phyloP scores from a whole-genome alignment of 2,797 vertebrate species.

The Amniataba percoides region DNA sequence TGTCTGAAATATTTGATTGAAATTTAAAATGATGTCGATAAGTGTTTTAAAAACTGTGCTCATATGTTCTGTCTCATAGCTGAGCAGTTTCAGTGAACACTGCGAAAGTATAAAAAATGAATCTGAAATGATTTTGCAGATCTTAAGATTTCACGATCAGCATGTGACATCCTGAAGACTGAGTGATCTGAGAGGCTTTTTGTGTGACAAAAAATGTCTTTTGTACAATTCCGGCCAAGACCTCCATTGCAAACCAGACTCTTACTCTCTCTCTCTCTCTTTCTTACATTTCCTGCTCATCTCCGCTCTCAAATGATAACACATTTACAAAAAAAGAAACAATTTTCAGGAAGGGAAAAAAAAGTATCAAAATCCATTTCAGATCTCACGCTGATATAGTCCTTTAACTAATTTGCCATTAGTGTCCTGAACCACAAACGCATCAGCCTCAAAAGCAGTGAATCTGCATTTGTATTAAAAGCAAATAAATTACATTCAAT shows the following conservation, averaged over 20 bases:
- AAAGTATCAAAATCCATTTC: background rate
- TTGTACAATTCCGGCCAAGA: background rate
- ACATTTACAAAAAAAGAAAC: background rate
- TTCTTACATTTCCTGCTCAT: background rate
- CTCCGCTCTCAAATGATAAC: background rate
- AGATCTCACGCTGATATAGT: background rate
- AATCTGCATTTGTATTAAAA: background rate
- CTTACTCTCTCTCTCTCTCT: background rate
- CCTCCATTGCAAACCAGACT: background rate
- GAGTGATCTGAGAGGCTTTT: background rate
- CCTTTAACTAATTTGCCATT: background rate
- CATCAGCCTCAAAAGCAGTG: too few relatives aligned
- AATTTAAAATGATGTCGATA: background rate
- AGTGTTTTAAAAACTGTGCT: background rate
- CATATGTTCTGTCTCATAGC: background rate
- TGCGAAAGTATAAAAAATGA: background rate
- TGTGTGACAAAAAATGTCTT: background rate
- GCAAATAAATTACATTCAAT: background rate
- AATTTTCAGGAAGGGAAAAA: background rate
- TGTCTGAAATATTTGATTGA: background rate
- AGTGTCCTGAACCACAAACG: background rate
- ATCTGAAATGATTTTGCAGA: background rate
- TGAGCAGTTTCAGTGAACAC: background rate
- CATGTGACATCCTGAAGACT: too few relatives aligned
- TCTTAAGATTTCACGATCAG: background rate